phyloP scores from a whole-genome alignment of 1,140 invertebrate genomes.

The Piezodorus guildinii region DNA sequence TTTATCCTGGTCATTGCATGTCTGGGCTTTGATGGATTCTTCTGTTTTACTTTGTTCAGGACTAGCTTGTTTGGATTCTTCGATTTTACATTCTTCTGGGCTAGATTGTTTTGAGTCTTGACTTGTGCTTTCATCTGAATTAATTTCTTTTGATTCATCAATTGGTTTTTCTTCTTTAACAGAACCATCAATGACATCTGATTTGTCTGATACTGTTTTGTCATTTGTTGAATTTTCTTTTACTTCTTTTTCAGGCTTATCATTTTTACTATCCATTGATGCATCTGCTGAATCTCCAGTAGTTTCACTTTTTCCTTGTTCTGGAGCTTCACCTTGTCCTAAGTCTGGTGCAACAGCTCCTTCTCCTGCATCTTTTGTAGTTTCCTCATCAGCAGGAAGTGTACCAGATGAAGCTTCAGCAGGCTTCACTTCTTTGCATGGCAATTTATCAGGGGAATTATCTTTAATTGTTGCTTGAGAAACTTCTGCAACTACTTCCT shows the following conservation, averaged over 20 bases:
- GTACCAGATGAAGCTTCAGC: slow-evolving; percentile 4
- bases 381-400: slow-evolving; percentile 8
- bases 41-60: background rate
- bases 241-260: background rate
- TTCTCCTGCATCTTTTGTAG: background rate
- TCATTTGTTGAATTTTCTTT: background rate
- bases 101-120: too few species aligned
- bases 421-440: background rate
- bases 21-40: background rate
- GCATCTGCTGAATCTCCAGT: background rate
- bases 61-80: background rate
- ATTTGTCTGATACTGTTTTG: background rate
- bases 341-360: slow-evolving; percentile 1
- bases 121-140: background rate
- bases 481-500: slow-evolving; percentile 9
- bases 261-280: background rate
- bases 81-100: background rate
- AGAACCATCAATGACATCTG: background rate
- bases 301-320: background rate
- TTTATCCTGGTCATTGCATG: background rate
- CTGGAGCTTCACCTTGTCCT: background rate
- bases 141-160: background rate
- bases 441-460: background rate
- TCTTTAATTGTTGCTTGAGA: background rate
- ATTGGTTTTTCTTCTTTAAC: background rate